Evolutionary conservation across 2,113 vertebrate genomes (phyloP).

Genomic region (Neolamprologus brichardi): DNA sequence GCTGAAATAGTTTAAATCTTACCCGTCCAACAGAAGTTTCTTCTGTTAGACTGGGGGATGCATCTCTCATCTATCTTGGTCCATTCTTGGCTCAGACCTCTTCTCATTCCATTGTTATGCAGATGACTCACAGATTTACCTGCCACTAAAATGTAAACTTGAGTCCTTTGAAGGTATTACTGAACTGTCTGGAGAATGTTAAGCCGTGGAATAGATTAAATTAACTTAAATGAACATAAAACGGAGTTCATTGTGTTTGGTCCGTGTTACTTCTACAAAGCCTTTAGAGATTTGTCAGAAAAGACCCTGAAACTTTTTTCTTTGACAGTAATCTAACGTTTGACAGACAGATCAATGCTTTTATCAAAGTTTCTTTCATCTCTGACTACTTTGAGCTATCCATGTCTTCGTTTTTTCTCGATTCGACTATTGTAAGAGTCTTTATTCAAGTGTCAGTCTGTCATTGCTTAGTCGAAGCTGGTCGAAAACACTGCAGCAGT

Average conservation of each 20-base stretch:
- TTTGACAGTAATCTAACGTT: not conserved
- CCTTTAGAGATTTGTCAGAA: not conserved
- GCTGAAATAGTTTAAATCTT: not conserved
- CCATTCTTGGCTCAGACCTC: not conserved
- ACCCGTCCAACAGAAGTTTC: not conserved
- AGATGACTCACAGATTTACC: not conserved
- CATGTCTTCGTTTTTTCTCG: not conserved
- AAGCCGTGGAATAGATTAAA: not conserved
- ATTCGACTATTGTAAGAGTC: not conserved
- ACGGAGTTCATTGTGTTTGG: not conserved
- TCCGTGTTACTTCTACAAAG: fast-evolving
- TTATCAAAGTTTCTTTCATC: not conserved
- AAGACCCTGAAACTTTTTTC: not conserved
- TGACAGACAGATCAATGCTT: not conserved
- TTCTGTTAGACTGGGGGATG: not conserved
- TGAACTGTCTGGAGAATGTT: not conserved
- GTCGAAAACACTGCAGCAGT: fast-evolving
- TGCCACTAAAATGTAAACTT: not conserved
- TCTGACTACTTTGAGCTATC: not conserved
- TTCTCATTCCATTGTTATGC: not conserved
- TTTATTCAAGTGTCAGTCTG: not conserved
- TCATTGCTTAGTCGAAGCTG: not conserved
- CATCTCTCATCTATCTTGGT: not conserved
- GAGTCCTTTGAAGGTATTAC: not conserved
- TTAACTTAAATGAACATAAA: not conserved